phyloP scores from a whole-genome alignment of 2,113 vertebrate genomes.

The Tragulus kanchil region DNA sequence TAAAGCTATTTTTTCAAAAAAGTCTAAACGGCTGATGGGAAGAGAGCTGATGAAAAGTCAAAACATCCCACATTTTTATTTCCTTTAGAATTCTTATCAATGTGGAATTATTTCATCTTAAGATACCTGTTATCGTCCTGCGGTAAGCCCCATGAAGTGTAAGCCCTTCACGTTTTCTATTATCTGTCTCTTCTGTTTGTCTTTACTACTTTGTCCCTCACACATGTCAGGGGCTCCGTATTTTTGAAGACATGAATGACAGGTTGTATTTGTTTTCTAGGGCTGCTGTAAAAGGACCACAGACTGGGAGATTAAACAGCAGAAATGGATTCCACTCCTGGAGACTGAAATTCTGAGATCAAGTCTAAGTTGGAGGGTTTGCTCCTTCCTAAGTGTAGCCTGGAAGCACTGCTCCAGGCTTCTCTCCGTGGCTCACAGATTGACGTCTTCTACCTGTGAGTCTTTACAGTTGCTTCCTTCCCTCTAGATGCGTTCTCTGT shows the following conservation, averaged over 20 bases:
- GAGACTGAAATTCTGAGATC: neutral
- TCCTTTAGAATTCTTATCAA: neutral
- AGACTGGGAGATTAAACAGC: too few relatives aligned
- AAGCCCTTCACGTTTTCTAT: neutral
- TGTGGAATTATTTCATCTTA: neutral
- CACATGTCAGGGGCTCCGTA: neutral
- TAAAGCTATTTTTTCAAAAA: neutral
- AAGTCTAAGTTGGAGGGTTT: neutral
- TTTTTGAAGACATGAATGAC: neutral
- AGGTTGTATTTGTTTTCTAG: neutral
- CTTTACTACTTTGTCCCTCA: neutral
- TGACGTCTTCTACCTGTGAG: neutral
- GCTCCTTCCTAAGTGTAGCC: neutral
- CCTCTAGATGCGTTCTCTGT: neutral
- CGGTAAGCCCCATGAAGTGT: neutral
- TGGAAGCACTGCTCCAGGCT: neutral
- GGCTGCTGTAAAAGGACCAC: neutral
- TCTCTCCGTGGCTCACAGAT: neutral
- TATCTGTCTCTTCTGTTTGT: neutral
- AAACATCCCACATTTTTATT: neutral
- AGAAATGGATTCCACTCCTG: neutral
- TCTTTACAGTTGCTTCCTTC: neutral
- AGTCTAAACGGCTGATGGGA: neutral
- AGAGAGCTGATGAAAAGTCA: neutral
- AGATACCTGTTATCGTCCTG: neutral